Evolutionary conservation across 2,888 invertebrate genomes (phyloP).

Genomic region (Poecilobothrus nobilitatus): DNA sequence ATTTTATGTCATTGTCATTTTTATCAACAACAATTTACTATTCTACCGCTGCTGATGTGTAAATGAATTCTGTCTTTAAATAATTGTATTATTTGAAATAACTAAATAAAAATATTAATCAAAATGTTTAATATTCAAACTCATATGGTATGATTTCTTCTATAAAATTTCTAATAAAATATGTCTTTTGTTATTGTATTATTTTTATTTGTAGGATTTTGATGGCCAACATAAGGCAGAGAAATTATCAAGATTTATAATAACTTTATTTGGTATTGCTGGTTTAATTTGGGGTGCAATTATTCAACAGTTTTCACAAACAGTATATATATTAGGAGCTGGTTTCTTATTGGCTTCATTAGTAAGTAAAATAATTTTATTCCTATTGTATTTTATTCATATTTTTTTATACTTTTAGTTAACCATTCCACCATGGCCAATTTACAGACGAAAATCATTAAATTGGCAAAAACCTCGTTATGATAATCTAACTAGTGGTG

Average conservation of each 20-base stretch:
- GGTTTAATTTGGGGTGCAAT: constrained; percentile 88
- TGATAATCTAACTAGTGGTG: constrained; percentile 38
- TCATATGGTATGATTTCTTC: constrained; percentile 38
- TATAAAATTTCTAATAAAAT: constrained; percentile 10
- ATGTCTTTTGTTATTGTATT: too few species aligned
- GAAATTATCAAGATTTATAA: constrained; percentile 78
- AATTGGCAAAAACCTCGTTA: constrained; percentile 77
- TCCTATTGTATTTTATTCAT: neutral
- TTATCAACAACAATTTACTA: too few species aligned
- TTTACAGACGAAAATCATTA: constrained; percentile 79
- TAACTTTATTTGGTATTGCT: constrained; percentile 81
- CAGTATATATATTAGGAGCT: constrained; percentile 84
- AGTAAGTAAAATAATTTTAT: constrained; percentile 45
- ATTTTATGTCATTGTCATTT: too few species aligned
- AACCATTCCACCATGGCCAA: constrained; percentile 94
- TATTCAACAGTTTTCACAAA: constrained; percentile 92
- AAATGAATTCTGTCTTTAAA: neutral
- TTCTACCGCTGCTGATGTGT: neutral
- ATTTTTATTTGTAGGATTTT: constrained; percentile 57
- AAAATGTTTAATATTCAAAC: constrained; percentile 42
- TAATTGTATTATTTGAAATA: neutral
- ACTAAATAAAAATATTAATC: neutral
- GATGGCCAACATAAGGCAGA: constrained; percentile 87
- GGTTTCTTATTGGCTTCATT: constrained; percentile 82
- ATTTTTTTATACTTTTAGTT: constrained; percentile 46